These are phyloP conservation scores for Henricia sp. DNA, from an alignment of 53 echinoderm and acorn worm species.

Conservation along the genomic window DNA sequence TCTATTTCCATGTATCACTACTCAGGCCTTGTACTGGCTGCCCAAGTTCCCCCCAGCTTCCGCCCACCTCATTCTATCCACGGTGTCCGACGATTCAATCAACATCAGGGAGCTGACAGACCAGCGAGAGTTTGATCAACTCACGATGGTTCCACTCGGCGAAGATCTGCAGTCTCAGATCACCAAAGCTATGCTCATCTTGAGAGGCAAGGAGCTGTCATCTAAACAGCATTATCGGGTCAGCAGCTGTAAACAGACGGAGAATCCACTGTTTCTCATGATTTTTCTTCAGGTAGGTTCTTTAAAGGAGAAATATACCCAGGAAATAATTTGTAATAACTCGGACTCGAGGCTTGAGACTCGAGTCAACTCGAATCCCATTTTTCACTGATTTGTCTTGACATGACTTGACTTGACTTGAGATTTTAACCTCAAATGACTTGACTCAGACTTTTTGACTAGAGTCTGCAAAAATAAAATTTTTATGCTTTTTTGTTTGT, in stretches of 20 bases:
- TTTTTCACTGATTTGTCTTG: background rate
- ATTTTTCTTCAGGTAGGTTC: slow-evolving; percentile 71
- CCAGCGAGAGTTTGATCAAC: slow-evolving; percentile 49
- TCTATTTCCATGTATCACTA: background rate
- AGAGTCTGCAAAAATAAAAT: slow-evolving; percentile 56
- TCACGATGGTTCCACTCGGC: slow-evolving; percentile 60
- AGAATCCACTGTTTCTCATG: slow-evolving; percentile 82
- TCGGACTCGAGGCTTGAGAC: background rate
- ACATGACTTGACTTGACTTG: no score
- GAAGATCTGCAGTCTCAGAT: slow-evolving; percentile 63
- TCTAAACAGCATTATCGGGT: slow-evolving; percentile 74
- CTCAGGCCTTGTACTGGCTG: slow-evolving; percentile 80
- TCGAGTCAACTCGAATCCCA: no score
- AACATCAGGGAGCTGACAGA: slow-evolving; percentile 71
- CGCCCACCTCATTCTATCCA: slow-evolving; percentile 66
- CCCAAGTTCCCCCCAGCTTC: slow-evolving; percentile 61
- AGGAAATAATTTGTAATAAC: background rate
- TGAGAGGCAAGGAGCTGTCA: slow-evolving; percentile 86
- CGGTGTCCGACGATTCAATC: slow-evolving; percentile 53
- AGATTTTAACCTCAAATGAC: slow-evolving; percentile 2
- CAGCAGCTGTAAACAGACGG: slow-evolving; percentile 65
- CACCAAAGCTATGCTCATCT: slow-evolving; percentile 75
- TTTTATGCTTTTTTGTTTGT: no score
- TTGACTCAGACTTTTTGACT: slow-evolving; percentile 67
- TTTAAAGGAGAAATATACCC: background rate